Conservation (phyloP, 1,140 invertebrate genomes). For the Solenopsis fugax region DNA sequence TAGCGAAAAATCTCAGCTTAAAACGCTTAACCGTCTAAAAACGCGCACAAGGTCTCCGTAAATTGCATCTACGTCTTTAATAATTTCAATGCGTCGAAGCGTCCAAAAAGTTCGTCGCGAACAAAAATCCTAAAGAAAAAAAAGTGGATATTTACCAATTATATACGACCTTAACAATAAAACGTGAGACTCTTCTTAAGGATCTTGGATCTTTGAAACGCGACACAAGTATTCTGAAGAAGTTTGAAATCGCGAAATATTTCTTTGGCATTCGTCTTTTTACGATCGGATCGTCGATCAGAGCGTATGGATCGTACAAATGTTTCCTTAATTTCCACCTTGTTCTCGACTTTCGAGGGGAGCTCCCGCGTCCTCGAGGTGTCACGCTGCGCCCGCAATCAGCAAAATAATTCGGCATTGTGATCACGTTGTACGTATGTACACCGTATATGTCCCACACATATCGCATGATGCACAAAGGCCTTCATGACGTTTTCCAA, state of each 20-base stretch:
- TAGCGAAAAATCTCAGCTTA: not conserved
- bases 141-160: not conserved
- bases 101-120: not conserved
- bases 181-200: not conserved
- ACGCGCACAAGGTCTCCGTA: not conserved
- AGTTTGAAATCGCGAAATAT: not conserved
- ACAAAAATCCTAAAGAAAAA: conserved; percentile 4
- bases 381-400: conserved; percentile 8
- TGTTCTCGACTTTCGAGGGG: conserved; percentile 16
- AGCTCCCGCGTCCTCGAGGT: conserved; percentile 8
- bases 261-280: not conserved
- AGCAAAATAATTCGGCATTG: conserved; percentile 40
- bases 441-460: conserved; percentile 18
- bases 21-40: conserved; percentile 15
- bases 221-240: not conserved
- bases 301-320: not conserved
- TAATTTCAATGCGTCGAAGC: not conserved
- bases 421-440: conserved; percentile 29
- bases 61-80: conserved; percentile 35
- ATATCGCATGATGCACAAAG: conserved; percentile 43
- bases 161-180: not conserved
- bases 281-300: not conserved
- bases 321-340: conserved; percentile 15
- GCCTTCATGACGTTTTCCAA: conserved; percentile 66
- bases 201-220: not conserved